Evolutionary conservation across 2,888 invertebrate genomes (phyloP).

Genomic region (Epistrophella euchroma): DNA sequence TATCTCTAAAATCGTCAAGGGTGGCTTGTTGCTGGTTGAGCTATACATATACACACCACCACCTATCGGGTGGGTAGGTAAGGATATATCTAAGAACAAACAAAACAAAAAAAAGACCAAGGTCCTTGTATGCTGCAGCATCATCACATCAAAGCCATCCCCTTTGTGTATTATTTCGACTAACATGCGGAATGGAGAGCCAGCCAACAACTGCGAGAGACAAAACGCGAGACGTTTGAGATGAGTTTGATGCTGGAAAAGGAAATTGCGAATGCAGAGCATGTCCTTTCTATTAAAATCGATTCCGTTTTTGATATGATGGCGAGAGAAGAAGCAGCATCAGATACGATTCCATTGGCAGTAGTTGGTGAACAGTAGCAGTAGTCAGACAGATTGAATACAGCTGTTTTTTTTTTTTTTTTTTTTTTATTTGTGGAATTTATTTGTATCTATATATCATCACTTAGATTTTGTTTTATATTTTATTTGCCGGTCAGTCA

Average conservation of each 20-base stretch:
- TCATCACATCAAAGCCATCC: slow-evolving; percentile 63
- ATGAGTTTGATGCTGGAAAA: slow-evolving; percentile 45
- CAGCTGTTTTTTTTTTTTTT: slow-evolving; percentile 49
- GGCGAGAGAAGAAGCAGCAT: slow-evolving; percentile 57
- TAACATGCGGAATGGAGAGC: slow-evolving; percentile 46
- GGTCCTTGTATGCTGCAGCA: slow-evolving; percentile 75
- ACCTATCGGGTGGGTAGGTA: slow-evolving; percentile 9
- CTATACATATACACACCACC: slow-evolving; percentile 32
- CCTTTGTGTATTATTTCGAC: slow-evolving; percentile 54
- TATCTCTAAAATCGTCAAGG: slow-evolving; percentile 31
- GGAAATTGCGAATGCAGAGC: slow-evolving; percentile 77
- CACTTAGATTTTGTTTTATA: slow-evolving; percentile 10
- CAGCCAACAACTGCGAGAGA: slow-evolving; percentile 43
- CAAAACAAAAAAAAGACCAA: slow-evolving; percentile 58
- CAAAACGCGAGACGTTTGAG: slow-evolving; percentile 39
- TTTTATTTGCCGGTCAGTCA: slow-evolving; percentile 52
- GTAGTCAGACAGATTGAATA: slow-evolving; percentile 67
- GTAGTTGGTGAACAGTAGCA: slow-evolving; percentile 73
- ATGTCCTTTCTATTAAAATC: slow-evolving; percentile 78
- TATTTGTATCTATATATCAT: not conserved
- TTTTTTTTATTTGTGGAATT: slow-evolving; percentile 19
- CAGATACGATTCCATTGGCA: slow-evolving; percentile 61
- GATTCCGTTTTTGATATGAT: slow-evolving; percentile 56
- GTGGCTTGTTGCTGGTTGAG: slow-evolving; percentile 50
- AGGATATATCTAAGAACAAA: slow-evolving; percentile 12